Evolutionary conservation across 2,888 invertebrate species (phyloP).

Genomic region (Ypsolopha scabrella): DNA sequence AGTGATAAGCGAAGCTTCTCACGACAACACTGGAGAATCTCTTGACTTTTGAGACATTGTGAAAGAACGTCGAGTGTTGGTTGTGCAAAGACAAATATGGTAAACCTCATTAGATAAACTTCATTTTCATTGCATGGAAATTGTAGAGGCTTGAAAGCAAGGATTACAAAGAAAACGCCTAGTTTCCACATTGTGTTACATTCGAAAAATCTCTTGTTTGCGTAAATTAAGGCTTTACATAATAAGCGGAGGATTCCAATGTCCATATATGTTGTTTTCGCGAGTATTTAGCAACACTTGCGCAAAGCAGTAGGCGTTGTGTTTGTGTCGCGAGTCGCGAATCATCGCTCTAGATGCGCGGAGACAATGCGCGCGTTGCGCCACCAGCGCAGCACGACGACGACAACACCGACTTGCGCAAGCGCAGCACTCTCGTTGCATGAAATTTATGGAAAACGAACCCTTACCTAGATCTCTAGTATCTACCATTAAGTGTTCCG

Average conservation of each 20-base stretch:
- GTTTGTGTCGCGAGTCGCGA: neutral
- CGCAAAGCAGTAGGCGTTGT: conserved; percentile 1
- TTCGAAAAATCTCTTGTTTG: neutral
- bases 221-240: neutral
- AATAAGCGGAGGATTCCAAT: conserved; percentile 17
- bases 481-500: neutral
- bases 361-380: conserved; percentile 4
- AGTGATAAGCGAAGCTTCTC: conserved; percentile 17
- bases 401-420: neutral
- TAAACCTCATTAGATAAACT: too few species aligned
- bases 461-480: neutral
- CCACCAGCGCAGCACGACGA: neutral
- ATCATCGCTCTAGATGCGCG: conserved; percentile 6
- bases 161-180: too few species aligned
- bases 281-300: neutral
- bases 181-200: too few species aligned
- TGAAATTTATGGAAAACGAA: neutral
- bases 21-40: conserved; percentile 10
- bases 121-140: too few species aligned
- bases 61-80: conserved; percentile 13
- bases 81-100: conserved; percentile 11
- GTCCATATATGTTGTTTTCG: conserved; percentile 15
- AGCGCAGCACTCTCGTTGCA: neutral
- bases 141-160: neutral
- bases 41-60: conserved; percentile 9